These are phyloP conservation scores for Cyphomyrus discorhynchus DNA, from an alignment of 2,113 vertebrate species.

Conservation along the genomic window DNA sequence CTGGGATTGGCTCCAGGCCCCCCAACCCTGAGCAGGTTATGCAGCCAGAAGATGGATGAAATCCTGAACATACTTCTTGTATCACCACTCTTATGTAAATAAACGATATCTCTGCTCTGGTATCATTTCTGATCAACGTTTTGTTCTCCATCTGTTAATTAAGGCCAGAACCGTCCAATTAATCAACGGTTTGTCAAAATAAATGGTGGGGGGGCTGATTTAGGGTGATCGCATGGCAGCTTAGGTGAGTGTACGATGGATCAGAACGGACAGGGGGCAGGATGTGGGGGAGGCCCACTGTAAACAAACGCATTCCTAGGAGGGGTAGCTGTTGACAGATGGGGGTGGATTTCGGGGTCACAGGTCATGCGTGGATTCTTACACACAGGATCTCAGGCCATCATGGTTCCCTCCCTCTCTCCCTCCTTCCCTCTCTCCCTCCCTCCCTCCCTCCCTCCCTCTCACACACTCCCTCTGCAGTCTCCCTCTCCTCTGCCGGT, in stretches of 20 bases:
- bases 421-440: not conserved
- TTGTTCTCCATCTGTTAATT: not conserved
- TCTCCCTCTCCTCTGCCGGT: not conserved
- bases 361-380: not conserved
- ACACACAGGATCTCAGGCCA: not conserved
- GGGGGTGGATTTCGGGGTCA: conserved; percentile 12
- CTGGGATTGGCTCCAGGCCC: not conserved
- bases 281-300: not conserved
- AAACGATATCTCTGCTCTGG: not conserved
- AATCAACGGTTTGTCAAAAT: not conserved
- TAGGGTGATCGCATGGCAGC: not conserved
- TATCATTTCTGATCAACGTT: not conserved
- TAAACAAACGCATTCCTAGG: conserved; percentile 19
- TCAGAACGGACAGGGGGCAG: not conserved
- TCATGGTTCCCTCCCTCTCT: not conserved
- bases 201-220: not conserved
- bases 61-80: not conserved
- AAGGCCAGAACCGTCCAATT: not conserved
- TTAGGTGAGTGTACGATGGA: not conserved
- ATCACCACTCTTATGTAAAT: not conserved
- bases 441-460: not conserved
- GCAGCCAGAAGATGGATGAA: not conserved
- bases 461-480: not conserved
- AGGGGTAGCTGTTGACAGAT: conserved; percentile 14
- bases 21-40: not conserved